Evolutionary conservation across 2,888 invertebrate genomes (phyloP).

Genomic region (Apomyelois bistriatella): DNA sequence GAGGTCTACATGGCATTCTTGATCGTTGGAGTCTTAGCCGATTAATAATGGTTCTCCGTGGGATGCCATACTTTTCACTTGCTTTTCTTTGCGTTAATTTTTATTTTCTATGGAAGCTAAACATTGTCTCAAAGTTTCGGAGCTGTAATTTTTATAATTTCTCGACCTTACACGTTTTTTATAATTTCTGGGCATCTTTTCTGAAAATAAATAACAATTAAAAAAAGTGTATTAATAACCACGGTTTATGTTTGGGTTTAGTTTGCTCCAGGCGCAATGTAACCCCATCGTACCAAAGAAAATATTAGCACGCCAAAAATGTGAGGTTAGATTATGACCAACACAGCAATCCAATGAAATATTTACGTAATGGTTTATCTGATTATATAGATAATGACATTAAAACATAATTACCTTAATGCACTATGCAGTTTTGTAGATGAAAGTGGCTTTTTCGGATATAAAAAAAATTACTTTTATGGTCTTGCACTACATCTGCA

Average conservation of each 20-base stretch:
- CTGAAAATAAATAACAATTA: background rate
- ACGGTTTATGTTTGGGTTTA: slow-evolving; percentile 15
- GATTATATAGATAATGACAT: slow-evolving; percentile 6
- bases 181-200: slow-evolving; percentile 3
- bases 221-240: too few species aligned
- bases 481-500: slow-evolving; percentile 2
- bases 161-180: background rate
- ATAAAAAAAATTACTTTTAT: slow-evolving; percentile 4
- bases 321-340: slow-evolving; percentile 17
- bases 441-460: slow-evolving; percentile 10
- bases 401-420: slow-evolving; percentile 14
- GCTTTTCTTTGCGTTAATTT: slow-evolving; percentile 16
- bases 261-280: slow-evolving; percentile 20
- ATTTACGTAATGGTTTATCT: slow-evolving; percentile 3
- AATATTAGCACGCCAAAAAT: slow-evolving; percentile 21
- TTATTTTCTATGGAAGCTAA: slow-evolving; percentile 16
- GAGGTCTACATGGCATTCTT: too few species aligned
- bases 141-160: slow-evolving; percentile 2
- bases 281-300: slow-evolving; percentile 14
- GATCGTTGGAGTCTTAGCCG: too few species aligned
- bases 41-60: slow-evolving; percentile 7
- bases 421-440: slow-evolving; percentile 6
- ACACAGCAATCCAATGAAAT: slow-evolving; percentile 13
- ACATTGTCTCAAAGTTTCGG: slow-evolving; percentile 17
- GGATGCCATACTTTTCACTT: slow-evolving; percentile 18